Evolutionary conservation across 2,888 invertebrate genomes (phyloP).

Genomic region (Archips xylosteana): DNA sequence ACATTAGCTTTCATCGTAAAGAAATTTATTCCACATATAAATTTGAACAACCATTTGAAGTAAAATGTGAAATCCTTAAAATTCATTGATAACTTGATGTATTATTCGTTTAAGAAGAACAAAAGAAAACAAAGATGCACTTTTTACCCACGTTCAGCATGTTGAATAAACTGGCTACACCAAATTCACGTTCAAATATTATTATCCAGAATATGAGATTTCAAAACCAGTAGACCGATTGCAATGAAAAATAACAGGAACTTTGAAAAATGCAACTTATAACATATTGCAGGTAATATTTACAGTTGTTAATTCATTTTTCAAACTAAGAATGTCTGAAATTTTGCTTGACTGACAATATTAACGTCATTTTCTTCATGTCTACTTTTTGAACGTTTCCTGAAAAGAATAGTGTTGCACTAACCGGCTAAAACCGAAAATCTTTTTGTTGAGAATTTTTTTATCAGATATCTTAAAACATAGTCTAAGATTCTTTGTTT

Average conservation of each 20-base stretch:
- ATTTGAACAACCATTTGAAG: background rate
- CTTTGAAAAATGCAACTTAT: too few species aligned
- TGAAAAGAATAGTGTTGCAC: slow-evolving; percentile 9
- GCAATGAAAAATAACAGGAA: too few species aligned
- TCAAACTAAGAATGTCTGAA: background rate
- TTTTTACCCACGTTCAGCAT: background rate
- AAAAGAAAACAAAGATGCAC: background rate
- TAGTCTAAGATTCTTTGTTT: background rate
- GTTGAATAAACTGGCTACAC: slow-evolving; percentile 11
- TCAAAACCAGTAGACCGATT: too few species aligned
- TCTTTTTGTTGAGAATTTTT: background rate
- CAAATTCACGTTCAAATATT: background rate
- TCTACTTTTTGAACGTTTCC: slow-evolving; percentile 15
- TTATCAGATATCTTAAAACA: background rate
- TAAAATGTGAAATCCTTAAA: background rate
- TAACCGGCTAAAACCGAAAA: slow-evolving; percentile 10
- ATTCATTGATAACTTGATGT: background rate
- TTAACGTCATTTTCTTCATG: background rate
- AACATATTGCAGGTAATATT: too few species aligned
- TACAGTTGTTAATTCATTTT: background rate
- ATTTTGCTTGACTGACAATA: background rate
- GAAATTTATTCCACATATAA: background rate
- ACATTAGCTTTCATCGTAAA: background rate
- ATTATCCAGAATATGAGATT: too few species aligned
- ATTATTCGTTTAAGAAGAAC: background rate